A percentile compares a stretch with the other conserved stretches of the same genome.
Conservation (phyloP, 2,888 invertebrate species). For the Scaptomyza caliginosa region DNA sequence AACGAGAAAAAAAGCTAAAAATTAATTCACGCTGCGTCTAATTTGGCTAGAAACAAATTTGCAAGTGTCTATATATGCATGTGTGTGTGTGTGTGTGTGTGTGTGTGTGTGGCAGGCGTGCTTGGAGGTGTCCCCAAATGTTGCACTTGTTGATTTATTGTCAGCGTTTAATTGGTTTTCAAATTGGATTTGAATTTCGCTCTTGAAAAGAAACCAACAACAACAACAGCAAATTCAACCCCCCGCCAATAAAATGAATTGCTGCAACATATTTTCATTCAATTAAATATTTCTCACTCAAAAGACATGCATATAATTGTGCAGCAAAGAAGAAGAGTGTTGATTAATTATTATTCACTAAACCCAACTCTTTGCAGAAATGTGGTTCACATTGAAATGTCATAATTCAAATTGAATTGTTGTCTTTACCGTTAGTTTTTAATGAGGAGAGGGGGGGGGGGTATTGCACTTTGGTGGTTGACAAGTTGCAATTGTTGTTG, state of each 20-base stretch:
- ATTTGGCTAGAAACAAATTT: conserved; percentile 61
- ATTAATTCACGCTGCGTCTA: conserved; percentile 69
- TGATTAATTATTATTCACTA: not conserved
- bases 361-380: conserved; percentile 18
- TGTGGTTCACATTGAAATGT: conserved; percentile 78
- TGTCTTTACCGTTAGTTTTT: conserved; percentile 63
- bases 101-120: conserved; percentile 49
- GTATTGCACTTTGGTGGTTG: conserved; percentile 27
- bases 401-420: conserved; percentile 78
- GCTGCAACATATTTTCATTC: conserved; percentile 72
- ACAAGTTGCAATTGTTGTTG: conserved; percentile 42
- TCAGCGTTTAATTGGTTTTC: conserved; percentile 78
- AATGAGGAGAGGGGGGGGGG: conserved; percentile 9
- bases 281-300: conserved; percentile 69
- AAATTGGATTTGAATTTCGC: conserved; percentile 70
- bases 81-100: conserved; percentile 9
- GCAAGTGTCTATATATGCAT: conserved; percentile 20
- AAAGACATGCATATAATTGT: conserved; percentile 20
- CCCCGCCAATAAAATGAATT: conserved; percentile 52
- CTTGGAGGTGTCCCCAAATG: conserved; percentile 66
- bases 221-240: not conserved
- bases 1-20: conserved; percentile 54
- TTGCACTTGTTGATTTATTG: conserved; percentile 80
- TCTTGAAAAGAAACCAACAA: not conserved
- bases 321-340: not conserved